Conservation (phyloP, 2,113 vertebrate genomes). For the Nibea coibor region DNA sequence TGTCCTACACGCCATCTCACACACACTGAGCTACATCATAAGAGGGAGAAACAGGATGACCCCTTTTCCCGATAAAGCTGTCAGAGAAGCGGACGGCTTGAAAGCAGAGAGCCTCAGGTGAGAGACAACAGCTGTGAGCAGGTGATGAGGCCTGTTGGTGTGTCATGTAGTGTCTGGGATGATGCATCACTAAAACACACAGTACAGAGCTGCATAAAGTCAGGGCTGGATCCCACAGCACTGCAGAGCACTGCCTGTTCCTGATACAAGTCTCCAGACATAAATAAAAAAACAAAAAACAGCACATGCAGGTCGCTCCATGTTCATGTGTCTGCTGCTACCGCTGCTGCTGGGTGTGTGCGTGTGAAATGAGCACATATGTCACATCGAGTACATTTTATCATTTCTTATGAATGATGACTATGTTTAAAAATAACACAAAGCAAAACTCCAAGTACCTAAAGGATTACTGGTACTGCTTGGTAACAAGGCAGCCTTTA, state of each 20-base stretch:
- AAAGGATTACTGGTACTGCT: not conserved
- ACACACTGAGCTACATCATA: conserved; percentile 30
- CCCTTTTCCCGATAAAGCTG: conserved; percentile 59
- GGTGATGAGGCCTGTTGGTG: conserved; percentile 41
- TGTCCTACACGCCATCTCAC: conserved; percentile 26
- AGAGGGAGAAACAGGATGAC: conserved; percentile 43
- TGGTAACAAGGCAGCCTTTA: not conserved
- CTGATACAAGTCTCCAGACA: conserved; percentile 72
- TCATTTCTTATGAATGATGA: conserved; percentile 22
- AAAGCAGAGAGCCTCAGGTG: conserved; percentile 19
- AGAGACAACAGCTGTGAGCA: conserved; percentile 40
- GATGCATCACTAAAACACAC: conserved; percentile 60
- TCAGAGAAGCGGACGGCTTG: conserved; percentile 39
- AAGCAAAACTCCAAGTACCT: not conserved
- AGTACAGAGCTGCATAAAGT: conserved; percentile 39
- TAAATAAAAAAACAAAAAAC: conserved; percentile 68
- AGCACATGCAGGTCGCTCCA: conserved; percentile 33
- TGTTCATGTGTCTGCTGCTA: not conserved
- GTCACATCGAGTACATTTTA: conserved; percentile 15
- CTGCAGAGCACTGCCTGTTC: conserved; percentile 71
- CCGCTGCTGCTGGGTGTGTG: not conserved
- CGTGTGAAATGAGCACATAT: conserved; percentile 20
- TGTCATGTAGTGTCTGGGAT: conserved; percentile 62
- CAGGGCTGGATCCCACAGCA: conserved; percentile 48
- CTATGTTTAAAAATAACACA: not conserved